A percentile compares a stretch with the other conserved stretches of the same genome.
phyloP scores from a whole-genome alignment of 2,888 invertebrate species.

The Drosophila kanekoi region DNA sequence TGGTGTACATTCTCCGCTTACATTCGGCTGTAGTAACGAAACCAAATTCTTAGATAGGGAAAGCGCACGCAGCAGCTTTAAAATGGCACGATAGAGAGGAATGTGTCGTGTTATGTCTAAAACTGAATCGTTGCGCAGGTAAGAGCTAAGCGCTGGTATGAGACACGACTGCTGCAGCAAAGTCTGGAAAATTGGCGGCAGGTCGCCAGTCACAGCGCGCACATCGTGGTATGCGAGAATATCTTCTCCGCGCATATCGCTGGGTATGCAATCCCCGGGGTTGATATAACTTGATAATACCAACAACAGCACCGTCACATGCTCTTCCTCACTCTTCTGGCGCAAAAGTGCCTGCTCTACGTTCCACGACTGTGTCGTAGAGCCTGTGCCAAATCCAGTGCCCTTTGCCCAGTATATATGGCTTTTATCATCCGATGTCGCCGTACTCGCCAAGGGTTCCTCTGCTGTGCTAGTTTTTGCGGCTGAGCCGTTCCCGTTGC shows the following conservation, averaged over 20 bases:
- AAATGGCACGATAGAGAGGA: constrained; percentile 94
- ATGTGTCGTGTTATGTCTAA: constrained; percentile 98
- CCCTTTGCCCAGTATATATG: constrained; percentile 98
- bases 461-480: constrained; percentile 45
- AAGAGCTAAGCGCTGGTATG: constrained; percentile 94
- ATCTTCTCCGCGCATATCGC: constrained; percentile 83
- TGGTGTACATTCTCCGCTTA: constrained; percentile 85
- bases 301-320: constrained; percentile 93
- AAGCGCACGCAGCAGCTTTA: constrained; percentile 92
- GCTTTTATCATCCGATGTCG: constrained; percentile 89
- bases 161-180: constrained; percentile 93
- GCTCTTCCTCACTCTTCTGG: constrained; percentile 96
- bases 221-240: constrained; percentile 84
- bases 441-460: constrained; percentile 74
- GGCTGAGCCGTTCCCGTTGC: constrained; percentile 24
- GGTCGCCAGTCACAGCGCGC: constrained; percentile 84
- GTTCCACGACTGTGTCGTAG: constrained; percentile 98
- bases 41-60: constrained; percentile 88
- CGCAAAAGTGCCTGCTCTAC: constrained; percentile 96
- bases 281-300: constrained; percentile 96
- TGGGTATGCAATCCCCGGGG: constrained; percentile 87
- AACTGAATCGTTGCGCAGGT: constrained; percentile 97
- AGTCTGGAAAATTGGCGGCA: constrained; percentile 91
- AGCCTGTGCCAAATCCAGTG: constrained; percentile 98
- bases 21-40: constrained; percentile 88